A percentile compares a stretch with the other conserved stretches of the same genome.
These are phyloP conservation scores for Camptogramma bilineatum DNA, from an alignment of 2,888 invertebrate genomes.

Conservation along the genomic window DNA sequence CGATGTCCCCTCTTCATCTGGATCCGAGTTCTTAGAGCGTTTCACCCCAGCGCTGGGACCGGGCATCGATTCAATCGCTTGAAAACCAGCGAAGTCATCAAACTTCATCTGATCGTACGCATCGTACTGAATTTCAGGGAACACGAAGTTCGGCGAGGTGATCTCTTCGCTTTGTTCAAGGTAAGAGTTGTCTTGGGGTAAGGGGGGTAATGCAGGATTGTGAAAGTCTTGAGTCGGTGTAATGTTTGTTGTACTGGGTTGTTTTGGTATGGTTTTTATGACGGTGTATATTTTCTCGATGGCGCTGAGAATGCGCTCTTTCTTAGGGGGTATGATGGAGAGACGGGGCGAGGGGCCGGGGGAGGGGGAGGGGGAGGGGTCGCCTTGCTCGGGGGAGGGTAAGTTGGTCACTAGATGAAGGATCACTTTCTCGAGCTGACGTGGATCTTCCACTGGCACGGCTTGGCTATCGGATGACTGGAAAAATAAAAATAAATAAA, in stretches of 20 bases:
- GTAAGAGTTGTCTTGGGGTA: conserved; percentile 3
- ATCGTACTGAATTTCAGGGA: background rate
- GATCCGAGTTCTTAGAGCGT: conserved; percentile 45
- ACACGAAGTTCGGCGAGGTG: background rate
- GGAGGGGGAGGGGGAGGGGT: conserved; percentile 31
- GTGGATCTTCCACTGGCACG: conserved; percentile 87
- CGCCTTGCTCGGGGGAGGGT: conserved; percentile 52
- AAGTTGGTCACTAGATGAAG: conserved; percentile 83
- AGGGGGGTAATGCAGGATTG: background rate
- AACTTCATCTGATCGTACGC: conserved; percentile 8
- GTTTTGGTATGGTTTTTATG: conserved; percentile 51
- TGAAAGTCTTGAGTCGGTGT: background rate
- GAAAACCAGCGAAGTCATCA: conserved; percentile 10
- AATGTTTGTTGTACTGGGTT: conserved; percentile 6
- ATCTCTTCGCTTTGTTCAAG: background rate
- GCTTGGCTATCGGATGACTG: conserved; percentile 51
- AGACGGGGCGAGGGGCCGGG: conserved; percentile 47
- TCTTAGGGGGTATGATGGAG: conserved; percentile 66
- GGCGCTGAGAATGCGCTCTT: conserved; percentile 66
- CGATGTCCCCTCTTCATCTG: conserved; percentile 32
- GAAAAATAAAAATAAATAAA: conserved; percentile 28
- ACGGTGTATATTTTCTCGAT: conserved; percentile 72
- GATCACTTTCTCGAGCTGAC: conserved; percentile 88
- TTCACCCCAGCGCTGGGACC: conserved; percentile 47
- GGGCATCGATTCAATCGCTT: conserved; percentile 15